Conservation (phyloP, 2,888 invertebrate species). For the Agriopis aurantiaria region DNA sequence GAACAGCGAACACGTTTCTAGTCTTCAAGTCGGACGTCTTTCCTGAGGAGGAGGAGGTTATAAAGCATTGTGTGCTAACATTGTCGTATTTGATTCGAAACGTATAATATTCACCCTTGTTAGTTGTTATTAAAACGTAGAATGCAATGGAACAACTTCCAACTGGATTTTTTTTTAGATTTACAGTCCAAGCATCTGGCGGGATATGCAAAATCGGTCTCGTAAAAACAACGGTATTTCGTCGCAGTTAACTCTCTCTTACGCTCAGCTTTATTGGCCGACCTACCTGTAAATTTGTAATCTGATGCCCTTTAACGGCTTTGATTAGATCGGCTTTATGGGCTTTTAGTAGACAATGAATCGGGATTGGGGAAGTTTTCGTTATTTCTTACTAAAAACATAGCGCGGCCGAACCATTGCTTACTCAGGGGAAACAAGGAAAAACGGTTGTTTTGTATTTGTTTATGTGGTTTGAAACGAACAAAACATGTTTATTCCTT, state of each 20-base stretch:
- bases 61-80: constrained; percentile 10
- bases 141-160: constrained; percentile 62
- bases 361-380: constrained; percentile 46
- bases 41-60: constrained; percentile 5
- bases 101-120: not conserved
- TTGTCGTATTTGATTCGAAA: constrained; percentile 4
- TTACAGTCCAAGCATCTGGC: constrained; percentile 81
- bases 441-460: constrained; percentile 34
- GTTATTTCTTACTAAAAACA: constrained; percentile 37
- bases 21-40: constrained; percentile 4
- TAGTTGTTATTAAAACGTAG: constrained; percentile 29
- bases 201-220: constrained; percentile 79
- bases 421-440: constrained; percentile 34
- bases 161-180: constrained; percentile 64
- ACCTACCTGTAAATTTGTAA: constrained; percentile 80
- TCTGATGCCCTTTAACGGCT: constrained; percentile 70
- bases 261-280: constrained; percentile 76
- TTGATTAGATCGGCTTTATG: constrained; percentile 69
- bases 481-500: constrained; percentile 37
- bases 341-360: constrained; percentile 60
- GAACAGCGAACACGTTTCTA: constrained; percentile 15
- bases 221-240: constrained; percentile 78
- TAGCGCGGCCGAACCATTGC: constrained; percentile 32
- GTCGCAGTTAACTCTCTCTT: constrained; percentile 80
- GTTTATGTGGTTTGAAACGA: constrained; percentile 38